Conservation (phyloP, 2,797 vertebrate genomes). For the Crenichthys baileyi region DNA sequence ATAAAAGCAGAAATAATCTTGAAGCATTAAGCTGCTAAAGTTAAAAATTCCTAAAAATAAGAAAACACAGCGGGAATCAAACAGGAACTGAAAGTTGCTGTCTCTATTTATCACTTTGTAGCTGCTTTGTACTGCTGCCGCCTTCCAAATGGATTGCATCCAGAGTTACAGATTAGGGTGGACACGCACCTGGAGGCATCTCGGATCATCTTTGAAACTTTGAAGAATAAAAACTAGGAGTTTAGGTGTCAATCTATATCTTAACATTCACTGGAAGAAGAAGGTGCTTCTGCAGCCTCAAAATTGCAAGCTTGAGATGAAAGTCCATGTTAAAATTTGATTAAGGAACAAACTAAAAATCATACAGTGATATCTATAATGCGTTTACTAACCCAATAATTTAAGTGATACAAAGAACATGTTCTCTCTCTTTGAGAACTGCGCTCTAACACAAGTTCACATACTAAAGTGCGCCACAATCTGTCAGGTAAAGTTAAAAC, state of each 20-base stretch:
- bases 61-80: conserved; percentile 31
- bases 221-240: conserved; percentile 14
- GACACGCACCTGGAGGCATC: conserved; percentile 22
- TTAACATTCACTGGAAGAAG: conserved; percentile 1
- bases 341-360: background rate
- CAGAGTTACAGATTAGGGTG: conserved; percentile 21
- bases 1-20: conserved; percentile 11
- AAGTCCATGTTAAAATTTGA: conserved; percentile 14
- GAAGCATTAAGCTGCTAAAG: conserved; percentile 42
- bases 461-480: conserved; percentile 12
- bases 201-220: conserved; percentile 22
- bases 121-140: conserved; percentile 34
- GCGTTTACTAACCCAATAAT: background rate
- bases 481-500: background rate
- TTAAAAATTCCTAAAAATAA: conserved; percentile 34
- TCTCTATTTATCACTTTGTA: conserved; percentile 43
- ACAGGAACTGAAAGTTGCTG: conserved; percentile 20
- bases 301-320: background rate
- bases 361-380: no score
- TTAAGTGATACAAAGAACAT: conserved; percentile 6
- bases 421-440: conserved; percentile 9
- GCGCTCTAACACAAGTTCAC: conserved; percentile 15
- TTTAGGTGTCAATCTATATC: conserved; percentile 22
- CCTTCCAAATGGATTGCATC: conserved; percentile 27
- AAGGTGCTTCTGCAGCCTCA: conserved; percentile 15